Evolutionary conservation across 2,888 invertebrate genomes (phyloP), one percentile per base, ranked within the genome.

Genomic region (Opisthograptis luteolata): DNA sequence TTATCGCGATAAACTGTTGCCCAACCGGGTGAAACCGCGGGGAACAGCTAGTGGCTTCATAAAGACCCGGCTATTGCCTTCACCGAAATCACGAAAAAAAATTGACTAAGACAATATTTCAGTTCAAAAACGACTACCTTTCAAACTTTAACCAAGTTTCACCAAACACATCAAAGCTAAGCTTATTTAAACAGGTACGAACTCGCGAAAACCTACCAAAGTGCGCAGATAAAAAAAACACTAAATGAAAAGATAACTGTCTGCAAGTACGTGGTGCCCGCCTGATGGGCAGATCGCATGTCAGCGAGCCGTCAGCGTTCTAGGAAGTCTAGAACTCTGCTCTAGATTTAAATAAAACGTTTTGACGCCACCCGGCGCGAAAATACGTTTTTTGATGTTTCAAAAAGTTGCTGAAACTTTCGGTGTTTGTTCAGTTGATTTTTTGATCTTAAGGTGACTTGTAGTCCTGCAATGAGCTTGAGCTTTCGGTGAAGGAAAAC

Each of bases 271-370:
- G 17, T 14, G 46, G 24, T 13, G 10, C 9, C 9, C 8, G 22
- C 35, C 57, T 69, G 68, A 71, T 71, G 66, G 62, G 60, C 65
- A 65, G 55, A 64, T 73, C 60, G 72, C 72, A 68, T 73, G 72
- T 61, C 62, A 50, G 48, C 31, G 31, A 39, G 53, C 58, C 62
- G 60, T 69, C 62, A 61, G 58, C 60, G 45, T 60, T 62, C 63
- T 54, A 56, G 62, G 68, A 68, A 70, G 57, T 52, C 56, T 31
- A 50, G 47, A 59, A 50, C 60, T 52, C 60, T 34, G 40, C 37
- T 31, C 14, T 25, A 41, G 31, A 55, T 60, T 58, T 58, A 60
- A 60, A 60, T 60, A 57, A 53, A 57, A 34, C 52, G 45, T 42
- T 60, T 60, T 60, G 60, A 57, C 57, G 60, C 60, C 35, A 31